Conservation (phyloP, 2,888 invertebrate species). For the Epirrhoe tristata region DNA sequence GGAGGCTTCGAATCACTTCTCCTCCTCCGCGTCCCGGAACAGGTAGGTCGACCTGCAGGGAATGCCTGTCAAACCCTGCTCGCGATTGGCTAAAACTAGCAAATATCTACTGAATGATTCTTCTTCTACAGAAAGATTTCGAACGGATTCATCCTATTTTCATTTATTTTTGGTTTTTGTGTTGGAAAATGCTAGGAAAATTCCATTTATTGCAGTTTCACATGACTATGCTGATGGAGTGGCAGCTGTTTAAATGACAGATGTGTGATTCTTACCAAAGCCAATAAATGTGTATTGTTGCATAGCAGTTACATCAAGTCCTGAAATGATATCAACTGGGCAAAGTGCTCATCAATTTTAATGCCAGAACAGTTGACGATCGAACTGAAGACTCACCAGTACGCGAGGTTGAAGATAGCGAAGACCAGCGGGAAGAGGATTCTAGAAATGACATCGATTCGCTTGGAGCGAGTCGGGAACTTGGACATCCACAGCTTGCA, state of each 20-base stretch:
- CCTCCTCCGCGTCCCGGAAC: constrained; percentile 91
- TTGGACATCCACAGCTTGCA: constrained; percentile 97
- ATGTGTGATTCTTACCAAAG: constrained; percentile 18
- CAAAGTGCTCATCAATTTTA: constrained; percentile 13
- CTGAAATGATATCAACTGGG: constrained; percentile 15
- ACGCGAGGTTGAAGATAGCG: constrained; percentile 97
- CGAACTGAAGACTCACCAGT: constrained; percentile 87
- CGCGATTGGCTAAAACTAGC: not conserved
- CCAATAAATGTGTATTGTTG: constrained; percentile 8
- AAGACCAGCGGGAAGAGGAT: constrained; percentile 98
- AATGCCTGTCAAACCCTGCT: not conserved
- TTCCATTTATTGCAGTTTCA: not conserved
- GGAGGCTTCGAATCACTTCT: constrained; percentile 82
- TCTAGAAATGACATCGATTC: constrained; percentile 98
- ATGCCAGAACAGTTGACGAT: constrained; percentile 6
- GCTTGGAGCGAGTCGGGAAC: constrained; percentile 97
- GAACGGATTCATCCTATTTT: not conserved
- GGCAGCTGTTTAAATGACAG: not conserved
- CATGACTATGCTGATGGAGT: not conserved
- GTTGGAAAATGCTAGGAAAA: too few relatives aligned
- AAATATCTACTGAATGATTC: not conserved
- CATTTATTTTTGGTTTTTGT: not conserved
- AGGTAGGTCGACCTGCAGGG: constrained; percentile 92
- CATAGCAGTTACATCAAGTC: constrained; percentile 4
- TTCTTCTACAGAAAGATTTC: not conserved